Conservation (phyloP, 64 coral and sea anemone species). For the Dendronephthya gigantea region DNA sequence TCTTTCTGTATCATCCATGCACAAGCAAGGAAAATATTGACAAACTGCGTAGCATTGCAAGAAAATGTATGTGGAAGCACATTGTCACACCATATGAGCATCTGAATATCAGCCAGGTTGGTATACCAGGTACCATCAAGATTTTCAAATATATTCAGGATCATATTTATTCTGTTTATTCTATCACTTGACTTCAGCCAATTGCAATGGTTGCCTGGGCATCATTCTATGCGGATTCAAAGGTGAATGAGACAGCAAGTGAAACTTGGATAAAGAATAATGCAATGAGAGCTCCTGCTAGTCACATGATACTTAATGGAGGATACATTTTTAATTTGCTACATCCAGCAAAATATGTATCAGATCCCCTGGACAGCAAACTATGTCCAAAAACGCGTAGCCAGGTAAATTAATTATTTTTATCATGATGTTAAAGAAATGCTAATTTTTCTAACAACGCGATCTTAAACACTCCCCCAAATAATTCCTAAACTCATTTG, state of each 20-base stretch:
- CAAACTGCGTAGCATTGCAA: slow-evolving; percentile 49
- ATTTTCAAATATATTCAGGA: too few relatives aligned
- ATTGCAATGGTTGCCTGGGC: slow-evolving; percentile 91
- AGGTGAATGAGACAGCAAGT: slow-evolving; percentile 46
- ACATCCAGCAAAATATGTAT: slow-evolving; percentile 42
- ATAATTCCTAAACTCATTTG: too few relatives aligned
- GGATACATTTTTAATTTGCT: slow-evolving; percentile 48
- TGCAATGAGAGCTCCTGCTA: slow-evolving; percentile 65
- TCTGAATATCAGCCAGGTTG: slow-evolving; percentile 41
- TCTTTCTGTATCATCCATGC: slow-evolving; percentile 93
- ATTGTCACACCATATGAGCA: slow-evolving; percentile 88
- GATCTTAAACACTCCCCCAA: too few relatives aligned
- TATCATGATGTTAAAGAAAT: too few relatives aligned
- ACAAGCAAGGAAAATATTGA: slow-evolving; percentile 35
- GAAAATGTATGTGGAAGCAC: slow-evolving; percentile 59
- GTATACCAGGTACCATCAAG: too few relatives aligned
- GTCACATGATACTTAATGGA: slow-evolving; percentile 58
- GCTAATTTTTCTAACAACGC: too few relatives aligned
- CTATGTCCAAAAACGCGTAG: slow-evolving; percentile 48
- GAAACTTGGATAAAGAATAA: slow-evolving; percentile 69
- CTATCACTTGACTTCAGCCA: slow-evolving; percentile 27
- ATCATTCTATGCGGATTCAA: slow-evolving; percentile 53
- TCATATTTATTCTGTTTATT: background rate
- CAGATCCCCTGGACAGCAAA: slow-evolving; percentile 50
- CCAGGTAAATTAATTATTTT: background rate